These are phyloP conservation scores for Pluvianellus socialis DNA, from an alignment of 2,113 vertebrate genomes.

Conservation along the genomic window DNA sequence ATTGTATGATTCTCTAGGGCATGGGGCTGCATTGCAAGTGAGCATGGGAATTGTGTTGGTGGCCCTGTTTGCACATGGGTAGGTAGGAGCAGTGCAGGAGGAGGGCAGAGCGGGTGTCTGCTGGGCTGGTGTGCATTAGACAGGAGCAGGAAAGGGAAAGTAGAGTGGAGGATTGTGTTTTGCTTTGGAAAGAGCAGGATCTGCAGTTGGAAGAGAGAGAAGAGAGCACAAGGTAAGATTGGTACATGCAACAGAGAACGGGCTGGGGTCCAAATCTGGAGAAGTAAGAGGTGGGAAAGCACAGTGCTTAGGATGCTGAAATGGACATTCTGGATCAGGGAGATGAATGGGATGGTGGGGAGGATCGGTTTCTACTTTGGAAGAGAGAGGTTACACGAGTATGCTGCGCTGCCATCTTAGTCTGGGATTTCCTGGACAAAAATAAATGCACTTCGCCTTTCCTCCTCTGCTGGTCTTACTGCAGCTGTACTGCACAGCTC, in stretches of 20 bases:
- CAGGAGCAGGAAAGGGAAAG: neutral
- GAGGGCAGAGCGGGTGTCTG: accelerated
- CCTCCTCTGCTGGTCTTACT: neutral
- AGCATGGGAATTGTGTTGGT: accelerated
- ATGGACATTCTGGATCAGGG: neutral
- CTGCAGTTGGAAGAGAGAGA: neutral
- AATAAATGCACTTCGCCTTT: neutral
- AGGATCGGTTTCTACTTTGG: neutral
- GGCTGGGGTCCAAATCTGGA: neutral
- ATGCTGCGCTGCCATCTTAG: neutral
- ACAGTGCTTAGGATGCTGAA: neutral
- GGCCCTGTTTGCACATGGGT: accelerated
- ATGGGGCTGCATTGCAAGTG: neutral
- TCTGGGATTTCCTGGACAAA: neutral
- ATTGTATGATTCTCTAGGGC: neutral
- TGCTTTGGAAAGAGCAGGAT: neutral
- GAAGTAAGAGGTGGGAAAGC: neutral
- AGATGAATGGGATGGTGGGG: neutral
- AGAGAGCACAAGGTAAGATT: neutral
- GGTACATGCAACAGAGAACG: accelerated
- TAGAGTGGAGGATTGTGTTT: accelerated
- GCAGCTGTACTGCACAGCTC: neutral
- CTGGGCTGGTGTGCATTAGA: too few relatives aligned
- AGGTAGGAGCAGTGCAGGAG: neutral
- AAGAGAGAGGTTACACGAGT: neutral